Conservation (phyloP, 1,140 invertebrate genomes). For the Scylla paramamosain region DNA sequence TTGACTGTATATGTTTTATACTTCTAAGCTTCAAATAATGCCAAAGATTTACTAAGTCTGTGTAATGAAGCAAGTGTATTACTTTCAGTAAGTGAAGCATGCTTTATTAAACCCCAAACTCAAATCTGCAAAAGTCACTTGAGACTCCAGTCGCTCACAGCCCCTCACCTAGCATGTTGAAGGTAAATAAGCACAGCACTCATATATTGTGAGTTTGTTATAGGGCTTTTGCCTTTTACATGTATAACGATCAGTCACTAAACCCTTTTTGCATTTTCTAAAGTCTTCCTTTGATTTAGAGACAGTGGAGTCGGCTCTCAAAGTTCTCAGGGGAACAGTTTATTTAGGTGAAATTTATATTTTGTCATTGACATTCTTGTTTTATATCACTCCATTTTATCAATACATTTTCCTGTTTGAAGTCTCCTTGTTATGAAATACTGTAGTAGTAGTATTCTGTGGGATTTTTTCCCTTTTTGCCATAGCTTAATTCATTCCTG, state of each 20-base stretch:
- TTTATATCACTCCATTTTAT: background rate
- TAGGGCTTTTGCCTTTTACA: background rate
- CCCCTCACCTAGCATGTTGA: background rate
- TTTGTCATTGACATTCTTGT: background rate
- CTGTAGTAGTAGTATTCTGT: background rate
- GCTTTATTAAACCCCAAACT: background rate
- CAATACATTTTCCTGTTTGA: background rate
- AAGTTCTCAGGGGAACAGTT: background rate
- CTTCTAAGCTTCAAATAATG: background rate
- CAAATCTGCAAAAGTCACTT: background rate
- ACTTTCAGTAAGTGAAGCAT: background rate
- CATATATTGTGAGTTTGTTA: background rate
- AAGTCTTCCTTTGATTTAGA: background rate
- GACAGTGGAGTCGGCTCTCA: background rate
- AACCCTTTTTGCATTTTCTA: background rate
- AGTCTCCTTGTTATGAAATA: no score
- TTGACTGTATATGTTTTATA: background rate
- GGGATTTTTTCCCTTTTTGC: background rate
- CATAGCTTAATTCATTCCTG: background rate
- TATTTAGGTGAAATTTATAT: background rate
- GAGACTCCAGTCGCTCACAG: background rate
- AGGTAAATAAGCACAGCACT: background rate
- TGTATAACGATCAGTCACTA: background rate
- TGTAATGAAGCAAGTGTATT: background rate
- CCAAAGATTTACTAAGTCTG: background rate